A percentile compares a stretch with the other conserved stretches of the same genome.
Conservation (phyloP, 2,888 invertebrate genomes). For the Nephrocerus scutellatus region DNA sequence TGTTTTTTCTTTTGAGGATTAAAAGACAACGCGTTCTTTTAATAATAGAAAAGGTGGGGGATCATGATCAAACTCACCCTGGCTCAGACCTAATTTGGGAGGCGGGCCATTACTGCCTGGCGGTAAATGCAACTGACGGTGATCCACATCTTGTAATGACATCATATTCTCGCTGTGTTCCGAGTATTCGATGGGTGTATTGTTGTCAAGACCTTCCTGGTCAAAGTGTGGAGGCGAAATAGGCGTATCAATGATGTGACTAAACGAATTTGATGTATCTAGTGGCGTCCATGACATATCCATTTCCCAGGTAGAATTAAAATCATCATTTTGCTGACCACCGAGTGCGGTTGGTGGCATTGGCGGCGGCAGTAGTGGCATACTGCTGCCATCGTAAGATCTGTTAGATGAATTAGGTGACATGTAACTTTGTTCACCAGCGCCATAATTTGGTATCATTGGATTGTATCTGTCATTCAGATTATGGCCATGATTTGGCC, state of each 20-base stretch:
- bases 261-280: conserved; percentile 43
- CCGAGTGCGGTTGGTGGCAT: conserved; percentile 40
- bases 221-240: conserved; percentile 62
- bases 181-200: conserved; percentile 54
- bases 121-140: conserved; percentile 52
- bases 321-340: conserved; percentile 35
- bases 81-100: conserved; percentile 33
- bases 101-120: conserved; percentile 45
- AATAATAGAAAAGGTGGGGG: neutral
- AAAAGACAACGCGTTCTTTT: neutral
- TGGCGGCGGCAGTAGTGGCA: conserved; percentile 39
- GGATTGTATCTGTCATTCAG: conserved; percentile 24
- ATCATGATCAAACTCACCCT: conserved; percentile 19
- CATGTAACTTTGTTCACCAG: conserved; percentile 22
- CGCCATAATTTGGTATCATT: conserved; percentile 25
- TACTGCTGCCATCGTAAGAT: conserved; percentile 25
- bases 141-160: conserved; percentile 52
- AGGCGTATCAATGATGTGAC: conserved; percentile 52
- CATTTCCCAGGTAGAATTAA: conserved; percentile 48
- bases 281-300: conserved; percentile 47
- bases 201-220: conserved; percentile 51
- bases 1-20: conserved; percentile 32
- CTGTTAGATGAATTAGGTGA: conserved; percentile 19
- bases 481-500: conserved; percentile 17
- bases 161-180: conserved; percentile 50